Base-by-base conservation (phyloP, 2,797 vertebrate genomes). In the Malacoraja senta region DNA sequence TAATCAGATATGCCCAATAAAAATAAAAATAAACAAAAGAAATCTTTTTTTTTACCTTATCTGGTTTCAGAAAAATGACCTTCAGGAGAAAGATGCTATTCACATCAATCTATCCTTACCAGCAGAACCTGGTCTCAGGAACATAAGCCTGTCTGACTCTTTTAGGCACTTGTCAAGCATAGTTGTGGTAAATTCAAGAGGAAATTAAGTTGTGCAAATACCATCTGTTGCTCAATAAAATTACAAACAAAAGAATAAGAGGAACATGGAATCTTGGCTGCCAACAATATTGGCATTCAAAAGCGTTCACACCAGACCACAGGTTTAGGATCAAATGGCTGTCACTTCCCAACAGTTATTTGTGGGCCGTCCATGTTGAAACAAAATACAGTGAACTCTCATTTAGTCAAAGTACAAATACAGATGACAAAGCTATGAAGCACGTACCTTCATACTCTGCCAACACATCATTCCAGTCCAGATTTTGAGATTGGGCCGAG, bases 401-500 rank as follows among this genome's bases (percentile, higher is more conserved):
- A 76, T 29, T 29, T 58, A 84, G 38, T 53, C 81, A 1, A 86
- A 58, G 26, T 61, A n/a, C 58, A 61, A 86, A 86, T 61, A 24
- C 26, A 29, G 19, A 7, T 29, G 10, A 83, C 65, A 35, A 24
- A 26, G 32, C 32, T 71, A 38, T 21, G 72, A 9, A 53, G 35
- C 38, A 74, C 90, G 61, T 98, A 99, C 99, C 98, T 81, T 99
- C 99, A 94, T 99, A 99, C 94, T 99, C 99, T 94, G 99, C 98
- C 94, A 99, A 95, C 95, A 99, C 96, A 93, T 99, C 99, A 93
- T 96, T 99, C 99, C 99, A 99, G 93, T 99, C 99, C 94, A 99
- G 96, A 24, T 93, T 90, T 65, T 91, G 81, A 38, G 90, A 92
- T 58, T 74, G 71, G 3, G 90, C 74, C 94, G 97, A 98, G 93